Conservation (phyloP, 2,113 vertebrate genomes). For the Suncus etruscus region DNA sequence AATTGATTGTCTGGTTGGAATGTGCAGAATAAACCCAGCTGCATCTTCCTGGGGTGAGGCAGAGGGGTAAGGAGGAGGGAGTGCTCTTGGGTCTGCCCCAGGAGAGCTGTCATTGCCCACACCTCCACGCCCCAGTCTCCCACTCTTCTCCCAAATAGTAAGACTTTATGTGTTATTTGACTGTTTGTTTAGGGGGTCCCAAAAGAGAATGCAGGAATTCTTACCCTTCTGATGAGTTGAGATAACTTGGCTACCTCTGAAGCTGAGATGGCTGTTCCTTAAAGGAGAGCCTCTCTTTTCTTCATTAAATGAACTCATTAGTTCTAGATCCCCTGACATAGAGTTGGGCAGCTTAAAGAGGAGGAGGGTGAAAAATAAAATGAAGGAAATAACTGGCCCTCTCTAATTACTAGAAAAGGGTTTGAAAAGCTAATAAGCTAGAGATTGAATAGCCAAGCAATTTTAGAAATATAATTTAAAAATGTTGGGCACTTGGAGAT, state of each 20-base stretch:
- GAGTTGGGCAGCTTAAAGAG: slow-evolving; percentile 84
- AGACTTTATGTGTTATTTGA: not conserved
- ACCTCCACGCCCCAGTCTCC: not conserved
- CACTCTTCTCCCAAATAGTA: not conserved
- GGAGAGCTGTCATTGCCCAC: not conserved
- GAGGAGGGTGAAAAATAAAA: slow-evolving; percentile 39
- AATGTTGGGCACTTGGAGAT: not conserved
- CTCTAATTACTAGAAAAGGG: slow-evolving; percentile 5
- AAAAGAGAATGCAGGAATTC: not conserved
- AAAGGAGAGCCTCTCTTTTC: slow-evolving; percentile 67
- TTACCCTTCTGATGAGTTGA: not conserved
- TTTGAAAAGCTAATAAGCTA: slow-evolving; percentile 14
- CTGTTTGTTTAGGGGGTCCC: not conserved
- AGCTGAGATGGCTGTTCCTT: slow-evolving; percentile 8
- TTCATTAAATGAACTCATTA: slow-evolving; percentile 88
- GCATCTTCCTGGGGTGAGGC: not conserved
- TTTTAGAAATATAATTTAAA: slow-evolving; percentile 31
- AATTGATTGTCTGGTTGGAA: not conserved
- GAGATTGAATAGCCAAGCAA: not conserved
- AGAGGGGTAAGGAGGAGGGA: not conserved
- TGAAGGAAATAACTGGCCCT: not conserved
- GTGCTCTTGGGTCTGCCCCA: not conserved
- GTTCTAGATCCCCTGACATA: slow-evolving; percentile 85
- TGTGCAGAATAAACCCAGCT: not conserved
- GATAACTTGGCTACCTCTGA: not conserved